Conservation (phyloP, 2,113 vertebrate species). For the Nipponia nippon region DNA sequence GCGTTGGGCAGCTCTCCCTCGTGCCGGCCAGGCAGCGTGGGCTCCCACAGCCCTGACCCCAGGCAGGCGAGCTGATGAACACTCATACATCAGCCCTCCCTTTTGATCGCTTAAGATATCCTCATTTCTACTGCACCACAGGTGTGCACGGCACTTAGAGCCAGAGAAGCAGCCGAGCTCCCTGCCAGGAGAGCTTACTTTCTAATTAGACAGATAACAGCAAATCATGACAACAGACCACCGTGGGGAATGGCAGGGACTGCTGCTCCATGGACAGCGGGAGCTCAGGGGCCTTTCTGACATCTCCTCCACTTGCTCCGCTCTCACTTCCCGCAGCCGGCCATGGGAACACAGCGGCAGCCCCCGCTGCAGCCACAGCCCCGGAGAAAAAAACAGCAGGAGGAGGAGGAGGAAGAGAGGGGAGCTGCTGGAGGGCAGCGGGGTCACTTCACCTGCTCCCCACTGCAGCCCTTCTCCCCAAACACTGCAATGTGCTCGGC, state of each 20-base stretch:
- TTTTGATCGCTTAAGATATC: not conserved
- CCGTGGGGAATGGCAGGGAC: not conserved
- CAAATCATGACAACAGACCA: not conserved
- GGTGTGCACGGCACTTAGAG: not conserved
- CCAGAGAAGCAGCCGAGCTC: not conserved
- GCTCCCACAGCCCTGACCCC: rapidly evolving
- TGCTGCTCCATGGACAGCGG: not conserved
- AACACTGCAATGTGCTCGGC: rapidly evolving
- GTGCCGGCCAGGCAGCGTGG: rapidly evolving
- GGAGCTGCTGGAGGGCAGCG: not conserved
- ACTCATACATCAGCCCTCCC: not conserved
- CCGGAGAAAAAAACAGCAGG: not conserved
- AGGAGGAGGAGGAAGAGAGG: not conserved
- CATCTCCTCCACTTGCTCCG: not conserved
- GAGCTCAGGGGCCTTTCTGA: not conserved
- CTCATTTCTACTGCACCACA: not conserved
- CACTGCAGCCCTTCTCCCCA: not conserved
- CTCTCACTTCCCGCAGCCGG: rapidly evolving
- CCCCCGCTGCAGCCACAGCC: not conserved
- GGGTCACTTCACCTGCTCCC: not conserved
- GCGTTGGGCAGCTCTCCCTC: not conserved
- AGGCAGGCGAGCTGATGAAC: not conserved
- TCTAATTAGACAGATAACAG: not conserved
- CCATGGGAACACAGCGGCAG: rapidly evolving
- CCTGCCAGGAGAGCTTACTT: not conserved